These are phyloP conservation scores for Bathynomus jamesi DNA, from an alignment of 1,140 invertebrate species.

Conservation along the genomic window DNA sequence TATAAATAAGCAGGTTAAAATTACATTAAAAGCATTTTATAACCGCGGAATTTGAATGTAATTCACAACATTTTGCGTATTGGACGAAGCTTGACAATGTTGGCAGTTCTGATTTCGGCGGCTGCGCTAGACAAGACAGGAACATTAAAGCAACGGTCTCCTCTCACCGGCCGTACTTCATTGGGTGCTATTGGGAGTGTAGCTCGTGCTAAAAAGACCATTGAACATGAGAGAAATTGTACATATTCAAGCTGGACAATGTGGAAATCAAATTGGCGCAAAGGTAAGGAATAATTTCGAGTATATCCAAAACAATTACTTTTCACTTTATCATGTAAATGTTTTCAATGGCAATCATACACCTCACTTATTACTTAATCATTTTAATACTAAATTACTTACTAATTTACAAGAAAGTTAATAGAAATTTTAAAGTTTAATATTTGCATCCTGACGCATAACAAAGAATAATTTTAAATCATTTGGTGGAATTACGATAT, in stretches of 20 bases:
- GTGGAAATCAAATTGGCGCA: slow-evolving; percentile 66
- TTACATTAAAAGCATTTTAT: background rate
- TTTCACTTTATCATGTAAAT: too few relatives aligned
- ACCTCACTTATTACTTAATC: too few relatives aligned
- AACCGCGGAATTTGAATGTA: background rate
- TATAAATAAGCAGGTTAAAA: background rate
- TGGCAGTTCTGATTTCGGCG: background rate
- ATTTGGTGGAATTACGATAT: too few relatives aligned
- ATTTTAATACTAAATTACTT: too few relatives aligned
- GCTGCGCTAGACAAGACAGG: background rate
- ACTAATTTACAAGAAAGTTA: too few relatives aligned
- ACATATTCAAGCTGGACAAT: slow-evolving; percentile 66
- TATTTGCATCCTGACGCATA: too few relatives aligned
- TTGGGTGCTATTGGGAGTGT: background rate
- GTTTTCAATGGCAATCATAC: too few relatives aligned
- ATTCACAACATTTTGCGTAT: background rate
- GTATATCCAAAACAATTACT: too few relatives aligned
- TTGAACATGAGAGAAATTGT: slow-evolving; percentile 64
- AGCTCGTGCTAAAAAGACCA: background rate
- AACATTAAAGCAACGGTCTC: background rate
- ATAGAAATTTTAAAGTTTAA: too few relatives aligned
- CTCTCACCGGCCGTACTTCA: background rate
- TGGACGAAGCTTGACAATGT: too few relatives aligned
- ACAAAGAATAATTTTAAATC: too few relatives aligned
- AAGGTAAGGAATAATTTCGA: slow-evolving; percentile 48